Conservation (phyloP, 53 echinoderm and acorn worm genomes). For the Arbacia lixula region DNA sequence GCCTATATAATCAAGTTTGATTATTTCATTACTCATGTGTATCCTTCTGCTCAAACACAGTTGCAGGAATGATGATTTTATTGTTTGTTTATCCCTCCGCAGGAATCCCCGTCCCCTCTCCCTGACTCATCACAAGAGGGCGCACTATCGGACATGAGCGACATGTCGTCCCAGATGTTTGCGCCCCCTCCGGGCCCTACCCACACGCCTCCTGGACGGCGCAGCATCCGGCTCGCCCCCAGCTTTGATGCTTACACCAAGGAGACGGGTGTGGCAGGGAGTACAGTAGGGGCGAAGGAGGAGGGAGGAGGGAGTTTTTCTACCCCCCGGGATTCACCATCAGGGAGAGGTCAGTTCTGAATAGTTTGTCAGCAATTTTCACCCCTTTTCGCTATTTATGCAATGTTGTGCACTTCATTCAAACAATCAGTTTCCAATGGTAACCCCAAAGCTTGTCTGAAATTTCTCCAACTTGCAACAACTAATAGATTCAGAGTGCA, state of each 20-base stretch:
- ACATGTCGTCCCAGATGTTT: conserved; percentile 86
- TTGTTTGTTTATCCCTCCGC: neutral
- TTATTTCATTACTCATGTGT: no score
- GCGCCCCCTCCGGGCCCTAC: conserved; percentile 74
- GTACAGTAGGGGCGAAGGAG: conserved; percentile 1
- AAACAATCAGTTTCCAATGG: no score
- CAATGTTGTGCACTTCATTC: no score
- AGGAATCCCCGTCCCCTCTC: conserved; percentile 2
- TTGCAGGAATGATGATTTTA: neutral
- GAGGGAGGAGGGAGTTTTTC: neutral
- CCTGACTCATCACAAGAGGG: neutral
- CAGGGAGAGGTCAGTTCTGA: no score
- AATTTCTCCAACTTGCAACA: no score
- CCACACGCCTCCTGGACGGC: conserved; percentile 69
- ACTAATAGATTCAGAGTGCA: no score
- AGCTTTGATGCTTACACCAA: conserved; percentile 92
- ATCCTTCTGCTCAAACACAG: no score
- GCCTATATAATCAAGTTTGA: no score
- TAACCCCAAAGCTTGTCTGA: no score
- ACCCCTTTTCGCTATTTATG: no score
- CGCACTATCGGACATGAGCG: neutral
- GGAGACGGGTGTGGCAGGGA: conserved; percentile 24
- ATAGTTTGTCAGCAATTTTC: no score
- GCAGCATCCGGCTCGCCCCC: conserved; percentile 92
- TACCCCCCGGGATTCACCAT: neutral